Percentiles rank a stretch among this genome's conserved stretches.
Evolutionary conservation across 2,113 vertebrate genomes (phyloP).

Genomic region (Elephantulus edwardii): DNA sequence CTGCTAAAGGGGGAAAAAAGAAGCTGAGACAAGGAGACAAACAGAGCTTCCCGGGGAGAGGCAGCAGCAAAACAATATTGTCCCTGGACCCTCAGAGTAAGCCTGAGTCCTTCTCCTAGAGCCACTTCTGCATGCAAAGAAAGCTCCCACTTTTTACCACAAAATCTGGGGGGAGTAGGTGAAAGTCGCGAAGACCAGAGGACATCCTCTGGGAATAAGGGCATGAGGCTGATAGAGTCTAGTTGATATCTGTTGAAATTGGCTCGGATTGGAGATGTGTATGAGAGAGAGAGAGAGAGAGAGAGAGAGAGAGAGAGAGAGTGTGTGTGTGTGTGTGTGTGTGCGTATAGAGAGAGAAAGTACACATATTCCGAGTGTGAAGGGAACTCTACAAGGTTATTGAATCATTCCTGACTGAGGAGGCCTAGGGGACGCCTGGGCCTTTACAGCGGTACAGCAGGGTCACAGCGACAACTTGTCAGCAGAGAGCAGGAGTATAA

Average conservation of each 20-base stretch:
- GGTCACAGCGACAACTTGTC: conserved; percentile 46
- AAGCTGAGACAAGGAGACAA: background rate
- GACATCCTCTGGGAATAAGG: background rate
- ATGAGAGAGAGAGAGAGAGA: background rate
- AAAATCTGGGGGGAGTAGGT: background rate
- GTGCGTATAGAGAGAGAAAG: background rate
- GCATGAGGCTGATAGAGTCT: background rate
- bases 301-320: background rate
- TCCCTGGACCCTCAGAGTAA: background rate
- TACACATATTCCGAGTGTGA: background rate
- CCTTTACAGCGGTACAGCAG: background rate
- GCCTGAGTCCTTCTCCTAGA: background rate
- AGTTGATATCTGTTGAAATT: background rate
- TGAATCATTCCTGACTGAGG: background rate
- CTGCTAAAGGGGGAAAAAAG: background rate
- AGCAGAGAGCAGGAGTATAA: conserved; percentile 32
- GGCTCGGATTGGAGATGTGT: background rate
- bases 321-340: background rate
- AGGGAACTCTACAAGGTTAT: background rate
- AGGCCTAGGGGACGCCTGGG: background rate
- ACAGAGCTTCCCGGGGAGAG: background rate
- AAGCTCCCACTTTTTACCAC: background rate
- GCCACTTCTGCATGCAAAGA: background rate
- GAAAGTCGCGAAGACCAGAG: background rate
- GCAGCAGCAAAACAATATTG: background rate